These are phyloP conservation scores for Oenanthe melanoleuca DNA, from an alignment of 2,113 vertebrate genomes.

Conservation along the genomic window DNA sequence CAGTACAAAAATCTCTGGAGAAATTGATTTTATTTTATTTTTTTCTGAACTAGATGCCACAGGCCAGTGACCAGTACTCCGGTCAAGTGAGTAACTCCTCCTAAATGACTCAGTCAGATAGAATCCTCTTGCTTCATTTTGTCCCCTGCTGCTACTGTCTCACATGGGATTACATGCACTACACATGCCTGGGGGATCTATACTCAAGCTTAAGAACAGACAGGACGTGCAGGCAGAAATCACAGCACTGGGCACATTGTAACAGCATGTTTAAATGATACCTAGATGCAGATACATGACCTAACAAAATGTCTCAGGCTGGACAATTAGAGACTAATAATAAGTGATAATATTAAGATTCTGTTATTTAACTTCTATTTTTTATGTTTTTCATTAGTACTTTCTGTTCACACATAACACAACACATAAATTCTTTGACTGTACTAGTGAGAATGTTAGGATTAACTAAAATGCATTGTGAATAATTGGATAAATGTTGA, in stretches of 20 bases:
- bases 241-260: not conserved
- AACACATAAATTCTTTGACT: not conserved
- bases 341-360: not conserved
- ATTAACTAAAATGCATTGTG: not conserved
- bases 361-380: not conserved
- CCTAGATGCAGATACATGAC: not conserved
- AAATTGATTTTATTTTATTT: not conserved
- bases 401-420: not conserved
- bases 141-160: conserved; percentile 2
- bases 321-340: not conserved
- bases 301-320: not conserved
- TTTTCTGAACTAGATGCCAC: not conserved
- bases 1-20: not conserved
- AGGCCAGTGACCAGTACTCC: not conserved
- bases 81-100: conserved; percentile 7
- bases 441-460: not conserved
- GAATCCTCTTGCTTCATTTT: conserved; percentile 7
- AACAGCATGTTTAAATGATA: not conserved
- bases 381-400: not conserved
- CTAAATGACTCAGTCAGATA: not conserved
- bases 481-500: not conserved
- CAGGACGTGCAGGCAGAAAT: not conserved
- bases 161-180: not conserved
- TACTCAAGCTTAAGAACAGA: conserved; percentile 23
- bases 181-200: not conserved